These are phyloP conservation scores for Masticophis lateralis DNA, from an alignment of 2,797 vertebrate genomes.

Conservation along the genomic window DNA sequence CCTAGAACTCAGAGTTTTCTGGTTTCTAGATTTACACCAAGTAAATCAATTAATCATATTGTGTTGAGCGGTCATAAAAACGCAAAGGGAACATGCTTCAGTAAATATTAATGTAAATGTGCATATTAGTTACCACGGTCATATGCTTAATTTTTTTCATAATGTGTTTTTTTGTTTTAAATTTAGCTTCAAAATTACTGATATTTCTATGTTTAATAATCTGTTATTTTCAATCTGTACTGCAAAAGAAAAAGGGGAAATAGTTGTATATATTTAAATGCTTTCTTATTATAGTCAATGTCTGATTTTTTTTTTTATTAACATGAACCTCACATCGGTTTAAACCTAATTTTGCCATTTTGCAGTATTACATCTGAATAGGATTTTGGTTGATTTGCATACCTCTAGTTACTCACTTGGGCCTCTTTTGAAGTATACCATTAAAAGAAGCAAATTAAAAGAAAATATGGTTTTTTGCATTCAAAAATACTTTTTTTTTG, in stretches of 20 bases:
- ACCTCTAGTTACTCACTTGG: neutral
- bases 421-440: neutral
- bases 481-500: neutral
- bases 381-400: neutral
- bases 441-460: neutral
- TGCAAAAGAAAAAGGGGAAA: neutral
- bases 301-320: neutral
- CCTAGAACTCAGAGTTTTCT: neutral
- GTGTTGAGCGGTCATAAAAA: neutral
- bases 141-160: neutral
- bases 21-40: neutral
- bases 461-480: rapidly evolving
- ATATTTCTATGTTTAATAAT: neutral
- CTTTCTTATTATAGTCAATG: neutral
- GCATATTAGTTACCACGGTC: neutral
- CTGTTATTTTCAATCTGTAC: neutral
- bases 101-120: neutral
- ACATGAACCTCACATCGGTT: neutral
- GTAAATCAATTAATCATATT: neutral
- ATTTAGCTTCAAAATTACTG: neutral
- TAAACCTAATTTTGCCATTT: neutral
- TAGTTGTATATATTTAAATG: neutral
- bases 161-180: neutral
- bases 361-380: neutral
- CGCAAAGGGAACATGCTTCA: neutral